Conservation (phyloP, 2,797 vertebrate species). For the Periparus ater region DNA sequence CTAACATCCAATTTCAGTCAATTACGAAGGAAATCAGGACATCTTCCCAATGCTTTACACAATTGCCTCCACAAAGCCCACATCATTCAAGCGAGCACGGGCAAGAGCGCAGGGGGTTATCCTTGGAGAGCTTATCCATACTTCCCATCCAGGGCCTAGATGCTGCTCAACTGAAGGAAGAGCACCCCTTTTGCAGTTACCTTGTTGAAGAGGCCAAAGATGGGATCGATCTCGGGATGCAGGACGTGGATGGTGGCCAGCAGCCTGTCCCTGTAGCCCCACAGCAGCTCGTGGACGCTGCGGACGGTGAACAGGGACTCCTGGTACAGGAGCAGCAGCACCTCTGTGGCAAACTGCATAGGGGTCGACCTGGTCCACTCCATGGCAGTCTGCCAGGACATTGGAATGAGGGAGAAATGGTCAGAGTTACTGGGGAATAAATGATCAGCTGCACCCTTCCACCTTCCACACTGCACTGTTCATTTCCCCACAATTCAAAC, state of each 20-base stretch:
- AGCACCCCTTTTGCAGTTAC: conserved; percentile 61
- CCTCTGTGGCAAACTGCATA: conserved; percentile 45
- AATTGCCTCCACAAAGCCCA: neutral
- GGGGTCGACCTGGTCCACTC: conserved; percentile 58
- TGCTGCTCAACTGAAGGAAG: neutral
- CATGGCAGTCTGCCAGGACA: conserved; percentile 74
- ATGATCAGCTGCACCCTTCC: neutral
- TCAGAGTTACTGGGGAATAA: neutral
- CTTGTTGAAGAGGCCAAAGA: conserved; percentile 91
- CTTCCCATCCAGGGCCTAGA: neutral
- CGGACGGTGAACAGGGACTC: conserved; percentile 82
- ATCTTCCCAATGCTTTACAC: neutral
- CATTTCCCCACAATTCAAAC: neutral
- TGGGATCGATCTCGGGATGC: conserved; percentile 63
- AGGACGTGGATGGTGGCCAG: conserved; percentile 73
- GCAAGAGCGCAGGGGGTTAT: accelerated
- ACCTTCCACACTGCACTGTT: neutral
- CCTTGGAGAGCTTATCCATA: neutral
- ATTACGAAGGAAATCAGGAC: neutral
- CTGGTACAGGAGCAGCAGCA: conserved; percentile 66
- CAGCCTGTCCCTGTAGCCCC: conserved; percentile 90
- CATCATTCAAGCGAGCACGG: accelerated
- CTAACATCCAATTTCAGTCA: neutral
- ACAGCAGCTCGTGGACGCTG: conserved; percentile 86
- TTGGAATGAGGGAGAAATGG: neutral